Evolutionary conservation across 2,888 invertebrate genomes (phyloP).

Genomic region (Portevinia maculata): DNA sequence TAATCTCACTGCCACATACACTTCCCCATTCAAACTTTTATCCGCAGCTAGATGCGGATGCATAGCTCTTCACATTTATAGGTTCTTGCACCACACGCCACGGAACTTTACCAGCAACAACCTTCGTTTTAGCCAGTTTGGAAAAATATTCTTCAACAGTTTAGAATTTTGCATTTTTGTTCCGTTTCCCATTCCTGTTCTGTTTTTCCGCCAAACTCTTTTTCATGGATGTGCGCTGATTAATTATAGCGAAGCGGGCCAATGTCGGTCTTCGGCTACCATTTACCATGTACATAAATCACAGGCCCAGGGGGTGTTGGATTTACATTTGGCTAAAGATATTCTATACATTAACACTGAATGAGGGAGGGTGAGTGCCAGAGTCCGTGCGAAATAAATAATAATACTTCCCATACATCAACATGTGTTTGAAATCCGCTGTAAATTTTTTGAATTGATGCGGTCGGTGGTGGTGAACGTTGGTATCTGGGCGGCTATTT

Average conservation of each 20-base stretch:
- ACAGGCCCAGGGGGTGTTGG: conserved; percentile 57
- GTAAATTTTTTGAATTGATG: conserved; percentile 14
- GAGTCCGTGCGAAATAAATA: conserved; percentile 69
- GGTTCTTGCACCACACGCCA: conserved; percentile 2
- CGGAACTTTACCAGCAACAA: conserved; percentile 11
- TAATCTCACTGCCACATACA: background rate
- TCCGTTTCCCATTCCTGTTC: conserved; percentile 9
- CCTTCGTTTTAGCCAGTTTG: background rate
- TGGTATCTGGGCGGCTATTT: conserved; percentile 27
- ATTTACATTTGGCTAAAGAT: conserved; percentile 53
- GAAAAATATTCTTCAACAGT: conserved; percentile 54
- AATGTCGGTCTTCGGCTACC: conserved; percentile 64
- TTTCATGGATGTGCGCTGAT: conserved; percentile 67
- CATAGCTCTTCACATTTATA: conserved; percentile 26
- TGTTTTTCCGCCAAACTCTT: conserved; percentile 19
- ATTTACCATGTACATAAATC: conserved; percentile 71
- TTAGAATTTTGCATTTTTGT: conserved; percentile 50
- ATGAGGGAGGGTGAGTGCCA: conserved; percentile 21
- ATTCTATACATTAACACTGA: background rate
- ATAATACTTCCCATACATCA: conserved; percentile 69
- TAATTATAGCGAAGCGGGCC: conserved; percentile 67
- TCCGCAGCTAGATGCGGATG: conserved; percentile 17
- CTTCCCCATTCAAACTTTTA: conserved; percentile 2
- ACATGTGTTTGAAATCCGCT: conserved; percentile 58
- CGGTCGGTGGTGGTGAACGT: no score